phyloP scores from a whole-genome alignment of 2,888 invertebrate species.

The Melipona bicolor region DNA sequence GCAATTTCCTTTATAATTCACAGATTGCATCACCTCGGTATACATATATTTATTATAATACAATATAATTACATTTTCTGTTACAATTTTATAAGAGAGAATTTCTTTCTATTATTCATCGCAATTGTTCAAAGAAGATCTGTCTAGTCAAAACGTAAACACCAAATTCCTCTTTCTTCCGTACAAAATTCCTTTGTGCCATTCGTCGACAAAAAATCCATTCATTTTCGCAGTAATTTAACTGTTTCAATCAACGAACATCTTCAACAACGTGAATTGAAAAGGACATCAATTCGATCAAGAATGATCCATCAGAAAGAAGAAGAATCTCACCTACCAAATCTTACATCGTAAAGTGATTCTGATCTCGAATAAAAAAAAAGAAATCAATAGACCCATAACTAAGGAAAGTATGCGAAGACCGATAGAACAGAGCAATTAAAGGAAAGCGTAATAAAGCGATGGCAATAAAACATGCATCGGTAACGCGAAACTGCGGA shows the following conservation, averaged over 20 bases:
- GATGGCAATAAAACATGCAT: constrained; percentile 62
- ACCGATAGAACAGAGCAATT: constrained; percentile 50
- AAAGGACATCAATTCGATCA: background rate
- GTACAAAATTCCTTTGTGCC: too few species aligned
- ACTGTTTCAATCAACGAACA: background rate
- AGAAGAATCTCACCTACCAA: background rate
- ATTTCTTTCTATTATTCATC: too few species aligned
- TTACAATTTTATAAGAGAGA: too few species aligned
- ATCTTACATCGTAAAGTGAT: background rate
- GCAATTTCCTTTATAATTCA: too few species aligned
- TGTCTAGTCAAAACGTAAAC: too few species aligned
- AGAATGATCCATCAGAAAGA: background rate
- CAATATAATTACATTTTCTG: too few species aligned
- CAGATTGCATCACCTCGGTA: too few species aligned
- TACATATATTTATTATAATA: too few species aligned
- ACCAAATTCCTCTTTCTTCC: too few species aligned
- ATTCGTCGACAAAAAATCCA: background rate
- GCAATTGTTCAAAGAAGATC: too few species aligned
- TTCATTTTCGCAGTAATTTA: background rate
- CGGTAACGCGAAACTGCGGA: constrained; percentile 19
- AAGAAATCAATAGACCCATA: constrained; percentile 1
- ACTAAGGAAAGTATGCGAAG: constrained; percentile 27
- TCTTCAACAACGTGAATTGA: background rate
- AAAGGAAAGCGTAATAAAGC: constrained; percentile 66
- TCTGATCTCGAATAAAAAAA: background rate